Conservation (phyloP, 1,140 invertebrate genomes). For the Megathymus violae region DNA sequence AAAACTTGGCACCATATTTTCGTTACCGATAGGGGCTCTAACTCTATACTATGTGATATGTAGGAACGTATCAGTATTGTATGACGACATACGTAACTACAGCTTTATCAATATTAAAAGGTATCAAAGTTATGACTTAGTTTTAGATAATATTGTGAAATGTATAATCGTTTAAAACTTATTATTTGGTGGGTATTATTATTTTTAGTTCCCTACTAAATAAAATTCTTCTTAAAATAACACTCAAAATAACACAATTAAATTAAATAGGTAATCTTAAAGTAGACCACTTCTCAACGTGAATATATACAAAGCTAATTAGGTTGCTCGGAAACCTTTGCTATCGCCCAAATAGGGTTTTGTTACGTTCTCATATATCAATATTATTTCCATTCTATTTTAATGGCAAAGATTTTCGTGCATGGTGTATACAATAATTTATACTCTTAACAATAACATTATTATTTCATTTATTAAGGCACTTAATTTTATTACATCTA, state of each 20-base stretch:
- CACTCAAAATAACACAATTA: constrained; percentile 41
- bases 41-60: no score
- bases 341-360: no score
- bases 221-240: constrained; percentile 33
- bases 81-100: no score
- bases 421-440: constrained; percentile 48
- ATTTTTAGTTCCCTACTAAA: constrained; percentile 31
- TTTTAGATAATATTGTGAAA: no score
- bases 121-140: no score
- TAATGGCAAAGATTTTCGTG: constrained; percentile 3
- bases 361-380: no score
- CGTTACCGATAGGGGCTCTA: constrained; percentile 6
- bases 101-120: neutral
- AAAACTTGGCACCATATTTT: constrained; percentile 24
- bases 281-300: constrained; percentile 12
- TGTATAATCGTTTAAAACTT: constrained; percentile 15
- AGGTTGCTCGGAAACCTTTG: no score
- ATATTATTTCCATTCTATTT: no score
- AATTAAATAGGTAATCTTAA: constrained; percentile 12
- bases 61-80: no score
- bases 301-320: constrained; percentile 35
- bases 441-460: constrained; percentile 55
- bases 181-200: constrained; percentile 36
- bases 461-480: constrained; percentile 60
- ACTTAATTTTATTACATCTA: constrained; percentile 67